Evolutionary conservation across 2,113 vertebrate genomes (phyloP), one percentile per base, ranked within the genome.

Genomic region (Salvelinus alpinus): DNA sequence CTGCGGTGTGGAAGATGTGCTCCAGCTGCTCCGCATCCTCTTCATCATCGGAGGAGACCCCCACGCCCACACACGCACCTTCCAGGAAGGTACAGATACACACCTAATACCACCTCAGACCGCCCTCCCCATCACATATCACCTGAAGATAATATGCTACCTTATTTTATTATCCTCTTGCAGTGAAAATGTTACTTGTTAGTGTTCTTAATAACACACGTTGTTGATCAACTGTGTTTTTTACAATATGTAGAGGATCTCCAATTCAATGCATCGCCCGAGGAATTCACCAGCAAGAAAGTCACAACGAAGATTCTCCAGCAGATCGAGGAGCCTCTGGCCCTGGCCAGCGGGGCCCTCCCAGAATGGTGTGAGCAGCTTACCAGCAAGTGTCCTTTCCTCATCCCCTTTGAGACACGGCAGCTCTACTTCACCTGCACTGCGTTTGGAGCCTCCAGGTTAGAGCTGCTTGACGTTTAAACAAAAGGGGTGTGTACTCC

Each of bases 241-340:
- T 68, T 65, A 44, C 54, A 86, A 98, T 96, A 99, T 86, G 91
- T 94, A 71, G 97, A 99, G 75, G 97, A 98, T 80, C 94, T 95
- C 81, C 96, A 97, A 87, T 99, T 99, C 89, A 98, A 96, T 80
- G 98, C 97, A n/a, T 95, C 97, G 81, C 96, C 96, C 71, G 98
- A 99, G 80, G 98, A 99, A 86, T 99, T 99, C 91, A 98, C 97
- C 90, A 99, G 98, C 90, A 99, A 99, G 93, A 99, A 99, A 93
- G 95, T 99, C 80, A 99, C 98, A 47, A 99, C 98, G 64, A 99
- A 99, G 93, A 97, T 99, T 81, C 93, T 99, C 79, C 98, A 99
- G 77, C 98, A 99, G 87, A 99, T 99, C 76, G 98, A 99, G 97
- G 98, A 99, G 68, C 98, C 98, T 13, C 86, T 99, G 82, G 98